Base-by-base conservation (phyloP, 2,113 vertebrate species). In the Balaeniceps rex region DNA sequence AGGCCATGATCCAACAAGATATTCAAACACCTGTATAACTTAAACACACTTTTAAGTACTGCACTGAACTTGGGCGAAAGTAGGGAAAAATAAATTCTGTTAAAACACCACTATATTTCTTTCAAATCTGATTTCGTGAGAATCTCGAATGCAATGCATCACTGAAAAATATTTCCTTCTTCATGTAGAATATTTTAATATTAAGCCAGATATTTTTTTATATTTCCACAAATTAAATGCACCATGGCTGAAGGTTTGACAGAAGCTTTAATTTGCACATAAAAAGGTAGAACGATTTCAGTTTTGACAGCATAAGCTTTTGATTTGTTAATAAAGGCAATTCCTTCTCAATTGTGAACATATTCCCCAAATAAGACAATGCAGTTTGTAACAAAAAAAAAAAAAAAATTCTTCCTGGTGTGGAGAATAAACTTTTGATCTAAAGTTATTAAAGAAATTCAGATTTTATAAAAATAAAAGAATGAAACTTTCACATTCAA, bases 281-380 rank as follows among this genome's bases (percentile, higher is more conserved):
- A 97, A 98, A 97, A 98, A 97, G 96, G 97, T 93, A 93, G 91
- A 97, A 96, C 52, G 58, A 97, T 97, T 98, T 97, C 93, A 97
- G 88, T 97, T 97, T 97, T 94, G 95, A 97, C 94, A 95, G 96
- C 47, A 85, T 74, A 84, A 96, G 95, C 88, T 94, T 97, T 97
- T 96, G 91, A 85, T 93, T 98, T 97, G 88, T 97, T 98, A 97
- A 97, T 97, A 97, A 97, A 89, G 82, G 92, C 95, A 85, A 88
- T 96, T 97, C 90, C 94, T 77, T 95, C 89, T 96, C 94, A 86
- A 70, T 97, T 96, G 96, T 97, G 96, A 97, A 96, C 82, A 79
- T 91, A 94, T 81, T 96, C 75, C 66, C 89, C 72, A 96, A 97
- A 91, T 94, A 95, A 93, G 90, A 92, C 84, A 95, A 96, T 93